Percentiles rank a stretch among this genome's conserved stretches.
phyloP scores from a whole-genome alignment of 1,140 invertebrate genomes.

The Pachypsylla venusta region DNA sequence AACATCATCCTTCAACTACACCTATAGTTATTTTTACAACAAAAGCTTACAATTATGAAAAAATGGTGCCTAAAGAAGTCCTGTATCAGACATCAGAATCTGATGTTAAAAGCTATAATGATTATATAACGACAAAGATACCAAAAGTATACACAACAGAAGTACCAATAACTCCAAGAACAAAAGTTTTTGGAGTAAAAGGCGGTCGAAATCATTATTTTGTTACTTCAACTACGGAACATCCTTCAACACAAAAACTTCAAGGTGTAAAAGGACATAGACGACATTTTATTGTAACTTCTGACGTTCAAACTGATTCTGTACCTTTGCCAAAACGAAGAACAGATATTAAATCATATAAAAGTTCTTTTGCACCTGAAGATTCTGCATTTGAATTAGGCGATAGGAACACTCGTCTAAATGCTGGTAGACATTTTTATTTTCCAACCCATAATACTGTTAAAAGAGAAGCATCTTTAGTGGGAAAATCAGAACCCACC shows the following conservation, averaged over 20 bases:
- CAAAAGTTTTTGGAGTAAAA: background rate
- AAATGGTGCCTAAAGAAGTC: too few relatives aligned
- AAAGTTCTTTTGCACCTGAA: too few relatives aligned
- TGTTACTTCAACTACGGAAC: background rate
- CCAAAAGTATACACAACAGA: too few relatives aligned
- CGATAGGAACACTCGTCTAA: background rate
- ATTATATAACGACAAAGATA: too few relatives aligned
- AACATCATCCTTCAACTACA: too few relatives aligned
- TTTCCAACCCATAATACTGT: background rate
- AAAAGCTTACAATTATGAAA: too few relatives aligned
- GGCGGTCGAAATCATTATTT: background rate
- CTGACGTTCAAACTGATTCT: background rate
- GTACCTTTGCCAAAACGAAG: background rate
- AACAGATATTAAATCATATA: background rate
- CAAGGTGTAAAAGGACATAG: background rate
- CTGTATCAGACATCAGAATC: too few relatives aligned
- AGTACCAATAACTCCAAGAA: background rate
- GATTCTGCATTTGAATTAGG: too few relatives aligned
- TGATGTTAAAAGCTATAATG: too few relatives aligned
- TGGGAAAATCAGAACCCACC: background rate
- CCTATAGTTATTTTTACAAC: too few relatives aligned
- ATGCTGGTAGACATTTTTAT: background rate
- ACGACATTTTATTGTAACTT: background rate
- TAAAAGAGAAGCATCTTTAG: background rate
- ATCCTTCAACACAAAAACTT: background rate